Base-by-base conservation (phyloP, 1,140 invertebrate species). In the Atta texana region DNA sequence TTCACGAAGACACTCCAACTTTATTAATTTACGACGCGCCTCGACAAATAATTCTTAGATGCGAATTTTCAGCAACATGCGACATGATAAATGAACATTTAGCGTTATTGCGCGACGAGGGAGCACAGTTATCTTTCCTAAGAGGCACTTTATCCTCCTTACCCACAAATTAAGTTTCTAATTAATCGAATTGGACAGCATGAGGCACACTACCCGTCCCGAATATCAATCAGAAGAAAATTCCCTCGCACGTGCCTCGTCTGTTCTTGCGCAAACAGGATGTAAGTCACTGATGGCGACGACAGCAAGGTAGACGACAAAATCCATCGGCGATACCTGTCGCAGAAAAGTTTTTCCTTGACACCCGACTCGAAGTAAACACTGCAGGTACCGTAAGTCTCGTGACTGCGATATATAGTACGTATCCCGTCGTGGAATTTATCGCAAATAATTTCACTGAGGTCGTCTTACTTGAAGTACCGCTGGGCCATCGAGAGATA, bases 401-500 rank as follows among this genome's bases (percentile, higher is more conserved):
- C 28, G 28, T 63, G 28, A 61, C 18, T 71, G 55, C 63, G 39
- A 84, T 63, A 74, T 18, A 21, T 61, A n/a, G 8, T 24, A 51
- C 3, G 55, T n/a, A 34, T 74, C 8, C 10, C 53, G 53, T 24
- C 21, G 24, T 34, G 39, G 55, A 28, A 84, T 84, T 84, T 84
- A 84, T 84, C 69, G 69, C n/a, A 75, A 84, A 75, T 74, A 84
- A 84, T 84, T 84, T n/a, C 80, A 53, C 80, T 24, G 68, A 18
- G 34, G 44, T 82, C 12, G 39, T 59, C 69, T 69, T 84, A 84
- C 80, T 84, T 75, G 24, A 84, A 34, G 72, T 34, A 7, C 18
- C 49, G 63, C 14, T 21, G 68, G 8, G 68, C 28, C 68, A 59
- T 74, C 24, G 24, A 18, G 3, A 72, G 10, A 4, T 44, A 44